Conservation (phyloP, 2,113 vertebrate genomes). For the Nannospalax galili region DNA sequence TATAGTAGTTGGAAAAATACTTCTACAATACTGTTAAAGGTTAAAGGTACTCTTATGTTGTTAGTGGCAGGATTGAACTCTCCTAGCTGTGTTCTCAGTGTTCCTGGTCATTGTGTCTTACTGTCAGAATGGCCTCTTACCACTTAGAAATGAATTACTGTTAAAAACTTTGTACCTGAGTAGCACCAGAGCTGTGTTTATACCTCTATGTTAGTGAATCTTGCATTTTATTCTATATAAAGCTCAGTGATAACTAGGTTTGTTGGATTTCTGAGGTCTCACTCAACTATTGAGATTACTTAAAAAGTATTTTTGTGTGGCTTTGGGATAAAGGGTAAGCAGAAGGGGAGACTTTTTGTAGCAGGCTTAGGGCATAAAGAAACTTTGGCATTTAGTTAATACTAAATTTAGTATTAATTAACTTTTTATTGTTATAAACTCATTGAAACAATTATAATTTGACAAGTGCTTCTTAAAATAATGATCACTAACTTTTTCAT, state of each 20-base stretch:
- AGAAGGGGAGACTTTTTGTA: neutral
- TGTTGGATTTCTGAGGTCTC: neutral
- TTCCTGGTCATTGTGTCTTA: neutral
- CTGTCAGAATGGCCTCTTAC: neutral
- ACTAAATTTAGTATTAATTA: neutral
- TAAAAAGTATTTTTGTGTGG: neutral
- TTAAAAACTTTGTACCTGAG: neutral
- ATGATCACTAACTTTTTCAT: neutral
- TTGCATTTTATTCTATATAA: neutral
- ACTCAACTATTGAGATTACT: neutral
- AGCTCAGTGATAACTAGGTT: neutral
- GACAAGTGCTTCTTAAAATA: constrained; percentile 19
- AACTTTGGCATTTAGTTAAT: neutral
- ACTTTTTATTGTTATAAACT: no score
- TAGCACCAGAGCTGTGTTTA: neutral
- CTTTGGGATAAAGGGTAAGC: neutral
- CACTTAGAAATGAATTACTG: neutral
- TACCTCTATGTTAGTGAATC: neutral
- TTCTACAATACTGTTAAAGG: neutral
- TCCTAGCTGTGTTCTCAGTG: neutral
- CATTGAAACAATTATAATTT: constrained; percentile 23
- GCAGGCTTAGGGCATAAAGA: neutral
- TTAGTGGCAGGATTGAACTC: neutral
- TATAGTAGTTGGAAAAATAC: neutral
- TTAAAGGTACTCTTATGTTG: neutral